Conservation (phyloP, 2,888 invertebrate genomes). For the Tridacna gigas region DNA sequence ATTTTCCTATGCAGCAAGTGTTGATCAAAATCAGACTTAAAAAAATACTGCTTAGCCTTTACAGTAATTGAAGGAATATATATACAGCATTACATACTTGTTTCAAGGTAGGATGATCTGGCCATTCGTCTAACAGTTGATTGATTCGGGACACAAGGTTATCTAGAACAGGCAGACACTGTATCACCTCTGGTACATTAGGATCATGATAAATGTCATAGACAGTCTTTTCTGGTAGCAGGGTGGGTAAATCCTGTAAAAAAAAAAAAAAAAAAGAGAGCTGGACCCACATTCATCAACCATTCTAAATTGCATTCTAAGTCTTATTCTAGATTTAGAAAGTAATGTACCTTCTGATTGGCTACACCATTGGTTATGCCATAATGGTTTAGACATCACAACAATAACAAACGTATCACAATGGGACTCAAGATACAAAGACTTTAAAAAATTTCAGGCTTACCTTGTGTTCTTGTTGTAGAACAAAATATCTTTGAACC, state of each 20-base stretch:
- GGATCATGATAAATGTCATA: constrained; percentile 92
- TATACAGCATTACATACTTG: constrained; percentile 87
- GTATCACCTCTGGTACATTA: constrained; percentile 91
- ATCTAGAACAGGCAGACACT: constrained; percentile 90
- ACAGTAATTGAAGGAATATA: not conserved
- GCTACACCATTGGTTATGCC: too few species aligned
- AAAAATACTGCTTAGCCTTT: too few species aligned
- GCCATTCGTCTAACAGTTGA: constrained; percentile 91
- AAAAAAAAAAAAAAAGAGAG: not conserved
- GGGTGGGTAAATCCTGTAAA: not conserved
- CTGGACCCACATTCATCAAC: too few species aligned
- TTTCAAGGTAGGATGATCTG: constrained; percentile 94
- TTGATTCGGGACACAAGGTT: constrained; percentile 87
- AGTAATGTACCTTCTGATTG: too few species aligned
- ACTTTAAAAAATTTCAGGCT: not conserved
- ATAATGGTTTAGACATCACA: too few species aligned
- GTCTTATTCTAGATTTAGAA: too few species aligned
- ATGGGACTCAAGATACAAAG: not conserved
- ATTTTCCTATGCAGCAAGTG: too few species aligned
- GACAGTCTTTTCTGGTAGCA: constrained; percentile 13
- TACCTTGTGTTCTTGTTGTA: constrained; percentile 48
- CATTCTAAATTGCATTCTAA: too few species aligned
- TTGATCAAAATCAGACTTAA: too few species aligned
- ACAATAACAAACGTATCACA: not conserved
- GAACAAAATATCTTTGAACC: constrained; percentile 65